Percentiles rank a stretch among this genome's conserved stretches.
Conservation (phyloP, 2,113 vertebrate species). For the Lampris incognitus region DNA sequence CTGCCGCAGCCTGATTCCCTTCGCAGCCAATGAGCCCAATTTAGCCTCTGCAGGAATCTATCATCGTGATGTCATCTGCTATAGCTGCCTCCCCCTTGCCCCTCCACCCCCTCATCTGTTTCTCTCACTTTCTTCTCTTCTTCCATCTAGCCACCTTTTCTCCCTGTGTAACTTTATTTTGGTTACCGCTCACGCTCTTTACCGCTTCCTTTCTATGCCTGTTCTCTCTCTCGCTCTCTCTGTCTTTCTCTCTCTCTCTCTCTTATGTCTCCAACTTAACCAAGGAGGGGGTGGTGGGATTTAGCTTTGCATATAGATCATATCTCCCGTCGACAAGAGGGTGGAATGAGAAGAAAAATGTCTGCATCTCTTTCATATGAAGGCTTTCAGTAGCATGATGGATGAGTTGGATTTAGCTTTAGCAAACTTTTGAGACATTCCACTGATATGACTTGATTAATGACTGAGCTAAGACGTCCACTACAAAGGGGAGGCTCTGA, state of each 20-base stretch:
- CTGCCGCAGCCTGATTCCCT: slow-evolving; percentile 73
- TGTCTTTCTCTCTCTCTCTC: slow-evolving; percentile 25
- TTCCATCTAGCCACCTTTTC: too few relatives aligned
- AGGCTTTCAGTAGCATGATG: slow-evolving; percentile 74
- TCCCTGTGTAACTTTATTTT: too few relatives aligned
- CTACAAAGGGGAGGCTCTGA: slow-evolving; percentile 44
- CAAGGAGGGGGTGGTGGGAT: slow-evolving; percentile 71
- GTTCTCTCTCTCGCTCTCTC: slow-evolving; percentile 10
- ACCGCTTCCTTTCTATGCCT: too few relatives aligned
- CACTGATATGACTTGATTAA: slow-evolving; percentile 83
- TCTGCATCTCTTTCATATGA: slow-evolving; percentile 70
- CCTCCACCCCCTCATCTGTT: slow-evolving; percentile 65
- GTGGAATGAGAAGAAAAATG: slow-evolving; percentile 75
- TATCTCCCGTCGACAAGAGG: slow-evolving; percentile 67
- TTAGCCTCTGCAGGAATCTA: slow-evolving; percentile 77
- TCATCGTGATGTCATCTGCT: slow-evolving; percentile 79
- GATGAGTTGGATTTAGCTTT: slow-evolving; percentile 82
- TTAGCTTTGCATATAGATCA: slow-evolving; percentile 79
- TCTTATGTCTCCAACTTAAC: slow-evolving; percentile 36
- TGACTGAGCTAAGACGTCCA: slow-evolving; percentile 62
- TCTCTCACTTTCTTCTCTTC: slow-evolving; percentile 28
- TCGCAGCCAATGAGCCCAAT: slow-evolving; percentile 76
- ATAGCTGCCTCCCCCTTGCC: slow-evolving; percentile 52
- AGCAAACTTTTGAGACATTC: slow-evolving; percentile 78
- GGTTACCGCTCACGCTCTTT: too few relatives aligned